Evolutionary conservation across 1,140 invertebrate species (phyloP).

Genomic region (Aphis craccivora): DNA sequence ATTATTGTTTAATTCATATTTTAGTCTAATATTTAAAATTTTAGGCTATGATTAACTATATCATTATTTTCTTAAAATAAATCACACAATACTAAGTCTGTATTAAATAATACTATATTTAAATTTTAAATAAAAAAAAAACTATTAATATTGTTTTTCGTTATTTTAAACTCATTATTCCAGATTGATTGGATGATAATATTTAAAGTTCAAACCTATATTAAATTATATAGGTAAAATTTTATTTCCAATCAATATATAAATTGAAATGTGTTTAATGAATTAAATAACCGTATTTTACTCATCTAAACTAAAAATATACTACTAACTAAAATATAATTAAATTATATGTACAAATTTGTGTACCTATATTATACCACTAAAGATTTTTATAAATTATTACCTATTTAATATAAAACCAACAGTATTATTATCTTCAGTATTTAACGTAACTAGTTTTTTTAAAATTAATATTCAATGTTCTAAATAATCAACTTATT

Average conservation of each 20-base stretch:
- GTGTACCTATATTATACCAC: neutral
- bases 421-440: neutral
- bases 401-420: neutral
- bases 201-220: neutral
- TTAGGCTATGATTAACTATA: neutral
- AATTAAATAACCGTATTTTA: neutral
- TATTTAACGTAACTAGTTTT: neutral
- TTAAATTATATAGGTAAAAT: neutral
- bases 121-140: no score
- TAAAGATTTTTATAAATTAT: neutral
- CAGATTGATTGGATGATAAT: neutral
- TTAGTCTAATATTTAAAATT: neutral
- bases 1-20: neutral
- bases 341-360: neutral
- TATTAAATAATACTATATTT: neutral
- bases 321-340: slow-evolving; percentile 35
- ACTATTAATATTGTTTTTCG: neutral
- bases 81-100: neutral
- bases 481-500: neutral
- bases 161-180: neutral
- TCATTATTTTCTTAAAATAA: neutral
- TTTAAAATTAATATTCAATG: neutral
- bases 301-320: slow-evolving; percentile 14
- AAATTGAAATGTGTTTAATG: neutral
- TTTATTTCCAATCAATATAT: neutral